A percentile compares a stretch with the other conserved stretches of the same genome.
phyloP scores from a whole-genome alignment of 1,140 invertebrate species.

The Neuroterus valhalla region DNA sequence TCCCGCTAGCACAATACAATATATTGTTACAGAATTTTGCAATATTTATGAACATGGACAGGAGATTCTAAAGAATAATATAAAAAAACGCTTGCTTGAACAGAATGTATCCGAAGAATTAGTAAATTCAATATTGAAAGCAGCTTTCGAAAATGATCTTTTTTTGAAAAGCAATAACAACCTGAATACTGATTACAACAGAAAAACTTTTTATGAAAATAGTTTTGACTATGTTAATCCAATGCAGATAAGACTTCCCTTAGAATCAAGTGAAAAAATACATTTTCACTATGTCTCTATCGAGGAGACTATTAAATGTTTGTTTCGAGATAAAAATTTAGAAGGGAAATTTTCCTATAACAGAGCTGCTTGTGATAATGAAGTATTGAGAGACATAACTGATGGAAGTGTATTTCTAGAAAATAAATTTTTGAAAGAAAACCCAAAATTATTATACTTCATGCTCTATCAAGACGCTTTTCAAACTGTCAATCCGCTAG shows the following conservation, averaged over 20 bases:
- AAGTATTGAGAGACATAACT: constrained; percentile 51
- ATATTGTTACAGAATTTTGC: constrained; percentile 33
- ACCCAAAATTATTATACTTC: constrained; percentile 50
- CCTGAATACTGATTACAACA: too few species aligned
- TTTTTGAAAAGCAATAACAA: too few species aligned
- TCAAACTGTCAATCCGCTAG: constrained; percentile 64
- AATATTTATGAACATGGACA: constrained; percentile 10
- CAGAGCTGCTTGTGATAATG: constrained; percentile 23
- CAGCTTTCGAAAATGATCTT: too few species aligned
- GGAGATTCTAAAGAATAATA: constrained; percentile 45
- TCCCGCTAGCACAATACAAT: constrained; percentile 23
- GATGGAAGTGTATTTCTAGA: constrained; percentile 54
- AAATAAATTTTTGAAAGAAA: constrained; percentile 54
- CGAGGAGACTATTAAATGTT: constrained; percentile 41
- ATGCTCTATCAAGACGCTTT: constrained; percentile 65
- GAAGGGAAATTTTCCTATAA: constrained; percentile 35
- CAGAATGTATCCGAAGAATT: too few species aligned
- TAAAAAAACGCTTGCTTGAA: constrained; percentile 47
- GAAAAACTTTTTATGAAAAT: too few species aligned
- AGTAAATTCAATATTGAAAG: too few species aligned
- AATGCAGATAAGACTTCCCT: constrained; percentile 30
- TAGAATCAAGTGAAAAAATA: constrained; percentile 33
- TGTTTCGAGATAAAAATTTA: constrained; percentile 50
- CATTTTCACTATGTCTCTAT: constrained; percentile 55
- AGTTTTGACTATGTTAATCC: constrained; percentile 46